These are phyloP conservation scores for Donacobius atricapilla DNA, from an alignment of 2,113 vertebrate genomes.

Conservation along the genomic window DNA sequence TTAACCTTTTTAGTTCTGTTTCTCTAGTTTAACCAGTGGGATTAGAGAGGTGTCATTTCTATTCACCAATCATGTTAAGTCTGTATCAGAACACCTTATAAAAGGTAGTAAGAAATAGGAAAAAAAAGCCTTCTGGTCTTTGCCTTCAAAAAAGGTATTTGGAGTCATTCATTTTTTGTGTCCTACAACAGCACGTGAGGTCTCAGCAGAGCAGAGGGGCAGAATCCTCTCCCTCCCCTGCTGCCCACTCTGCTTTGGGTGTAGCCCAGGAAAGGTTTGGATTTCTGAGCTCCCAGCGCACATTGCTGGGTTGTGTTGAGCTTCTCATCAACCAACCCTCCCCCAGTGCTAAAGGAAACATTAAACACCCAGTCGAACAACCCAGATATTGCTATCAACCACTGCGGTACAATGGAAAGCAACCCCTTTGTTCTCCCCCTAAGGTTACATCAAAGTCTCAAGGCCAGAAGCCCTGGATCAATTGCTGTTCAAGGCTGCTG, in stretches of 20 bases:
- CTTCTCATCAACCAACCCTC: background rate
- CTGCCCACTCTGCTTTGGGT: background rate
- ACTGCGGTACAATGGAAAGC: background rate
- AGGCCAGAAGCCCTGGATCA: background rate
- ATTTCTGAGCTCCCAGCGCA: background rate
- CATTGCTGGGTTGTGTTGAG: background rate
- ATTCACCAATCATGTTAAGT: no score
- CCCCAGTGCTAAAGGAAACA: background rate
- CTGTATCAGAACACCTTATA: no score
- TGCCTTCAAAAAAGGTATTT: no score
- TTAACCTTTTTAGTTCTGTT: no score
- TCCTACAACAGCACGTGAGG: no score
- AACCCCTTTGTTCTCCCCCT: background rate
- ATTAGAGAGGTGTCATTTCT: no score
- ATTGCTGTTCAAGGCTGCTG: background rate
- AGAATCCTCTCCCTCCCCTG: background rate
- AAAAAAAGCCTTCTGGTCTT: no score
- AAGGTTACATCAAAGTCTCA: background rate
- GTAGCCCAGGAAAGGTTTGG: background rate
- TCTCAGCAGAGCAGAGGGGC: background rate
- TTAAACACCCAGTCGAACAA: background rate
- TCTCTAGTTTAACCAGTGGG: no score
- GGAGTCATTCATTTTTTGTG: no score
- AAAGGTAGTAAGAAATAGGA: no score
- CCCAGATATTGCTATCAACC: background rate